phyloP scores from a whole-genome alignment of 2,888 invertebrate species.

The Pandemis heparana region DNA sequence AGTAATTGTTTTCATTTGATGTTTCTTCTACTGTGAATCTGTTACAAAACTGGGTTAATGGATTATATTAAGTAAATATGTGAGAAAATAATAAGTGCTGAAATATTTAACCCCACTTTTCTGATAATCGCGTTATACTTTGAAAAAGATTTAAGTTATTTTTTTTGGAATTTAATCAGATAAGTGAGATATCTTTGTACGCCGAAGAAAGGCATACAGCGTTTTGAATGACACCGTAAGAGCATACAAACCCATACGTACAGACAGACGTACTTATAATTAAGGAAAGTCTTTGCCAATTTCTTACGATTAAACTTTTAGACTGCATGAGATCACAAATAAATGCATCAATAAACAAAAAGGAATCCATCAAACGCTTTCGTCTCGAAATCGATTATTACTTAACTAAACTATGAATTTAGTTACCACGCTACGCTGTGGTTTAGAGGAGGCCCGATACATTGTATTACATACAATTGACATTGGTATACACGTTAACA shows the following conservation, averaged over 20 bases:
- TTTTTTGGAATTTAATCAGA: conserved; percentile 25
- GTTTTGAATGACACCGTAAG: conserved; percentile 31
- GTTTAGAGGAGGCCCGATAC: conserved; percentile 62
- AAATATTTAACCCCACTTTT: conserved; percentile 35
- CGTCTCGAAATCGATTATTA: conserved; percentile 47
- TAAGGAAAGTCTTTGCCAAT: conserved; percentile 44
- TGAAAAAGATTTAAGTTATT: conserved; percentile 13
- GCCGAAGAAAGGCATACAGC: conserved; percentile 28
- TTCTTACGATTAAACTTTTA: conserved; percentile 53
- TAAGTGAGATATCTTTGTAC: conserved; percentile 28
- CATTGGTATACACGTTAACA: conserved; percentile 60
- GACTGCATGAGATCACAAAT: conserved; percentile 79
- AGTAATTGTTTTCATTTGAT: conserved; percentile 23
- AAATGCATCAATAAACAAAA: conserved; percentile 73
- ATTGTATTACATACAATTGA: conserved; percentile 84
- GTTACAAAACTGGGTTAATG: conserved; percentile 24
- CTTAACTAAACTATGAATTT: conserved; percentile 59
- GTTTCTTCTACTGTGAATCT: conserved; percentile 38
- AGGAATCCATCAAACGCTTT: conserved; percentile 56
- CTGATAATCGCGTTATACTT: conserved; percentile 19
- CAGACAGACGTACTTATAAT: conserved; percentile 39
- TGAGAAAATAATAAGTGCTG: conserved; percentile 37
- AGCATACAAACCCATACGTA: conserved; percentile 32
- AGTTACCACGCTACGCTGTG: conserved; percentile 66
- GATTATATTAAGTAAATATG: conserved; percentile 16